These are phyloP conservation scores for Grapholita molesta DNA, from an alignment of 1,140 invertebrate genomes.

Conservation along the genomic window DNA sequence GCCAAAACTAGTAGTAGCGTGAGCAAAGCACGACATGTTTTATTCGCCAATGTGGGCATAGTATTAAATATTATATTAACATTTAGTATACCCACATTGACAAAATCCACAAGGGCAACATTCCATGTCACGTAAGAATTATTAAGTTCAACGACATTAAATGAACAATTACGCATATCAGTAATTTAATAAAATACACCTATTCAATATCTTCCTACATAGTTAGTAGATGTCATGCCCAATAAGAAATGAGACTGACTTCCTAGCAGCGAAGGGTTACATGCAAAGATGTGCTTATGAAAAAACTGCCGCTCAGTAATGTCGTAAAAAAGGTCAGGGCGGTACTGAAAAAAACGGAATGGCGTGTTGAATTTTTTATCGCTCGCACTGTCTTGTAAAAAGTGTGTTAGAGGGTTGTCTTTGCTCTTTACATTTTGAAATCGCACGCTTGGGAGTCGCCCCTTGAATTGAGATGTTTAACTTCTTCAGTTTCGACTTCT, in stretches of 20 bases:
- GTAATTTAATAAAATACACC: too few relatives aligned
- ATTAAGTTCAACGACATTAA: too few relatives aligned
- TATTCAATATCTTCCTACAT: too few relatives aligned
- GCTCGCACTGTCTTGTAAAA: conserved; percentile 40
- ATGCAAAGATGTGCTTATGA: conserved; percentile 27
- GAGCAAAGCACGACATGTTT: too few relatives aligned
- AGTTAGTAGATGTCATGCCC: too few relatives aligned
- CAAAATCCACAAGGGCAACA: too few relatives aligned
- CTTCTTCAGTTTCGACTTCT: conserved; percentile 30
- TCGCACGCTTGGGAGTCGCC: conserved; percentile 32
- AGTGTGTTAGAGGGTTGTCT: conserved; percentile 34
- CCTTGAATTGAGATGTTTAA: conserved; percentile 45
- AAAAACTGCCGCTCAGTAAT: conserved; percentile 35
- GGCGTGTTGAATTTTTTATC: conserved; percentile 51
- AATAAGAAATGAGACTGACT: conserved; percentile 40
- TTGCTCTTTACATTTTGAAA: conserved; percentile 35
- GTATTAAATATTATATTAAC: too few relatives aligned
- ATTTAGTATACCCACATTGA: too few relatives aligned
- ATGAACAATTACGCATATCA: too few relatives aligned
- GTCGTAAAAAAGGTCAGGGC: conserved; percentile 47
- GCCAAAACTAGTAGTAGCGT: too few relatives aligned
- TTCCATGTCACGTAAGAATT: too few relatives aligned
- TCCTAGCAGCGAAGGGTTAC: conserved; percentile 16
- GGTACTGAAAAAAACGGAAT: conserved; percentile 43
- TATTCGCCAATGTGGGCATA: too few relatives aligned